phyloP scores from a whole-genome alignment of 2,113 vertebrate genomes.

The Megaceryle torquata region DNA sequence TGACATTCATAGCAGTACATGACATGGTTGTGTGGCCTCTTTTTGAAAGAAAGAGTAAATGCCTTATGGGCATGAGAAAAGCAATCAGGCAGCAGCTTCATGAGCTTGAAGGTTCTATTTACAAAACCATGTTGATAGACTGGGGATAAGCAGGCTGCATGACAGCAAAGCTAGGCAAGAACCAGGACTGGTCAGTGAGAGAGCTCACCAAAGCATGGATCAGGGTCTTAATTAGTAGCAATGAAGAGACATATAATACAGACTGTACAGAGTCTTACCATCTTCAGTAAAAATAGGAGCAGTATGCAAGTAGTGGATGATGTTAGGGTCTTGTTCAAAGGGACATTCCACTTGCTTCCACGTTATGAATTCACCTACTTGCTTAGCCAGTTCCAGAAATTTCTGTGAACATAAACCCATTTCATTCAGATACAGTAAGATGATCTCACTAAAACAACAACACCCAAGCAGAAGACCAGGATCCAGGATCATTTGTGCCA shows the following conservation, averaged over 20 bases:
- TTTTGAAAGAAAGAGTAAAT: background rate
- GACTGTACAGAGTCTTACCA: conserved; percentile 63
- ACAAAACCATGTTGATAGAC: background rate
- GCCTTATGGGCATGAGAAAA: background rate
- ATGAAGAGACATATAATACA: background rate
- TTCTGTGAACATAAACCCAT: conserved; percentile 68
- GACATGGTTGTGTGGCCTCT: background rate
- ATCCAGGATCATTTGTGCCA: background rate
- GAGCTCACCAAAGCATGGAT: background rate
- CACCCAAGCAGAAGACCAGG: background rate
- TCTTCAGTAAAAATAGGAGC: conserved; percentile 82
- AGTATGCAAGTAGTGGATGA: conserved; percentile 79
- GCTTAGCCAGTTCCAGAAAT: conserved; percentile 80
- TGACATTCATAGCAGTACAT: background rate
- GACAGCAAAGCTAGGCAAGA: background rate
- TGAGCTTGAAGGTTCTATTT: background rate
- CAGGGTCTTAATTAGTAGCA: background rate
- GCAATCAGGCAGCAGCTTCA: background rate
- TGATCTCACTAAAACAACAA: background rate
- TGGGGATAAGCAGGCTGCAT: background rate
- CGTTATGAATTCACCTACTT: conserved; percentile 83
- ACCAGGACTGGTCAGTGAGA: background rate
- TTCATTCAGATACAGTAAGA: background rate
- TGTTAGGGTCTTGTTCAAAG: conserved; percentile 78
- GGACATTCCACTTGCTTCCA: conserved; percentile 84